Evolutionary conservation across 2,797 vertebrate genomes (phyloP), one percentile per base, ranked within the genome.

Genomic region (Acanthis flammea): DNA sequence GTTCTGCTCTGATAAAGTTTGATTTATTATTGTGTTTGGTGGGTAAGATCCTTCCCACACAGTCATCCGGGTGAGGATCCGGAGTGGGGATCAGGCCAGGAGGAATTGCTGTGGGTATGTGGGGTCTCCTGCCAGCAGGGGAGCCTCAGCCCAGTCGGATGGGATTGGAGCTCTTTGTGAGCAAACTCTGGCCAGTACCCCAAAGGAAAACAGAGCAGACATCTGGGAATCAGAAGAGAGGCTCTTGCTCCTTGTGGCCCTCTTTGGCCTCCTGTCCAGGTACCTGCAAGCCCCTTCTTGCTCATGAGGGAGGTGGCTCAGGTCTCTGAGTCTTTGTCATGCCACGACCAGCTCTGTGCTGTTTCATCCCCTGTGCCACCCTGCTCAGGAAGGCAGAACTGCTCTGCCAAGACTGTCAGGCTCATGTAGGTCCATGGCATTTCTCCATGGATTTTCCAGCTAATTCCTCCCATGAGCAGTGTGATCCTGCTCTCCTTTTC

Each of bases 1-100:
- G 96, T 94, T 96, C 94, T 81, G 78, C 95, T 96, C 92, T 95
- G 96, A 96, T 97, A 96, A 97, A 95, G 82, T 97, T 95, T 97
- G 97, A 97, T 97, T 97, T 97, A 97, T 97, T 93, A 54, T 74
- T 76, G 73, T 94, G 90, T 95, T 95, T 83, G 94, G 83, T 17
- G n/a, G 45, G 33, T 92, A 90, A 55, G 95, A 89, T 71, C 92
- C 78, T 94, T 93, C 78, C 95, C 72, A 17, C 39, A 25, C 37
- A 80, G 44, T 77, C 91, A 87, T 75, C 50, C 86, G 77, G 80
- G 71, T 81, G 95, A 78, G 54, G 95, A 55, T 19, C 8, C 4
- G 2, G 60, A 25, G 44, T 14, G 8, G 80, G 19, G 3, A 9
- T 57, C 31, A 7, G 74, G 16, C 23, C 2, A 14, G 74, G 65